A percentile compares a stretch with the other conserved stretches of the same genome.
Conservation (phyloP, 2,797 vertebrate genomes). For the Orientallactaga sibirica region DNA sequence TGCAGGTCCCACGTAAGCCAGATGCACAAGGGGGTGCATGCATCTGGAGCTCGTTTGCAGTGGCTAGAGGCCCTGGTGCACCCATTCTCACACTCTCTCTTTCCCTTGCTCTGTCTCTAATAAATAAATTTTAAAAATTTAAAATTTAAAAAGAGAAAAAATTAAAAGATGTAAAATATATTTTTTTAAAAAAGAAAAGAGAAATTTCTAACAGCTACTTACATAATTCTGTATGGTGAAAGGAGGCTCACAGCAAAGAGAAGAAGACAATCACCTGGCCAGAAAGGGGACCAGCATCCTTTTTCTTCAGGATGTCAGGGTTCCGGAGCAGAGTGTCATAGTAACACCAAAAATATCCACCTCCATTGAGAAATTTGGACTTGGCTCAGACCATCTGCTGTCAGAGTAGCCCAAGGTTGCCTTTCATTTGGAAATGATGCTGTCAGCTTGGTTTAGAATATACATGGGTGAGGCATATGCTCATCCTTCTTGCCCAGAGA, state of each 20-base stretch:
- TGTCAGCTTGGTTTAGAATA: conserved; percentile 65
- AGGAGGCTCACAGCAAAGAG: conserved; percentile 25
- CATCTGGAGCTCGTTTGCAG: too few species aligned
- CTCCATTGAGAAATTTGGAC: conserved; percentile 37
- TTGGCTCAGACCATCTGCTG: conserved; percentile 73
- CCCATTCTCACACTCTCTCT: too few species aligned
- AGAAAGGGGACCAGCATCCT: neutral
- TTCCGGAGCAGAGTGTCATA: neutral
- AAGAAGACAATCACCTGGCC: neutral
- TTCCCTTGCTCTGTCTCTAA: too few species aligned
- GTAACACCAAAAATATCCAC: neutral
- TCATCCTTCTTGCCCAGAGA: conserved; percentile 33
- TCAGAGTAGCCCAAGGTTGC: conserved; percentile 32
- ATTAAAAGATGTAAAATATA: too few species aligned
- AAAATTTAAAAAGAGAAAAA: too few species aligned
- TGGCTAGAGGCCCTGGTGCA: too few species aligned
- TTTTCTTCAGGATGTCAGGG: neutral
- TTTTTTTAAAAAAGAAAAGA: neutral
- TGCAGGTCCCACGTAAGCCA: too few species aligned
- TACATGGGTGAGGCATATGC: rapidly evolving
- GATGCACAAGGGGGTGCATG: too few species aligned
- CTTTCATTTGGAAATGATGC: conserved; percentile 52
- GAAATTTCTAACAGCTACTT: conserved; percentile 20
- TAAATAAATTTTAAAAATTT: too few species aligned
- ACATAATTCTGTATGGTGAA: conserved; percentile 2